Evolutionary conservation across 2,888 invertebrate species (phyloP).

Genomic region (Plemyria rubiginata): DNA sequence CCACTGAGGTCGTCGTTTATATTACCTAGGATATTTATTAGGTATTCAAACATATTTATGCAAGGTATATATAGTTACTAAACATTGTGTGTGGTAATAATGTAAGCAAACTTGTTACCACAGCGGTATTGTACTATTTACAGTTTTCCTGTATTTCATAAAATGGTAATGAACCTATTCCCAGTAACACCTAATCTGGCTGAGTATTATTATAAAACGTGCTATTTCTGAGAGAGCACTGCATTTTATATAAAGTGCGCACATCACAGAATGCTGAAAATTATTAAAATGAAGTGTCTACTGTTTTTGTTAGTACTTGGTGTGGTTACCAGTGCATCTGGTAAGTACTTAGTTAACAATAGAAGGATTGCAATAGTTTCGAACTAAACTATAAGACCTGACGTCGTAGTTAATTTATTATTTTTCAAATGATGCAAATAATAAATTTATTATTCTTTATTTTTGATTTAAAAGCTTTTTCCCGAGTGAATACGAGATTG

Average conservation of each 20-base stretch:
- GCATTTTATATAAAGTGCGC: background rate
- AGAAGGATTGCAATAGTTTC: too few species aligned
- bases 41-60: background rate
- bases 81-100: background rate
- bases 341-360: background rate
- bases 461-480: too few species aligned
- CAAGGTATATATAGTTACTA: background rate
- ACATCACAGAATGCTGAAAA: background rate
- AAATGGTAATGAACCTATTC: background rate
- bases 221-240: background rate
- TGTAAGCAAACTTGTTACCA: background rate
- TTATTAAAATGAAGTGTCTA: background rate
- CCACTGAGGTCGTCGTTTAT: too few species aligned
- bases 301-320: background rate
- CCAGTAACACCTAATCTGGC: background rate
- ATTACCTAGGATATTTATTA: too few species aligned
- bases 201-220: background rate
- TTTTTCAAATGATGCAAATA: too few species aligned
- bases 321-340: background rate
- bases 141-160: background rate
- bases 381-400: too few species aligned
- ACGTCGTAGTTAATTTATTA: too few species aligned
- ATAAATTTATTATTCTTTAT: too few species aligned
- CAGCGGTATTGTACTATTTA: background rate
- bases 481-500: too few species aligned